phyloP scores from a whole-genome alignment of 2,888 invertebrate genomes.

The Carabus problematicus region DNA sequence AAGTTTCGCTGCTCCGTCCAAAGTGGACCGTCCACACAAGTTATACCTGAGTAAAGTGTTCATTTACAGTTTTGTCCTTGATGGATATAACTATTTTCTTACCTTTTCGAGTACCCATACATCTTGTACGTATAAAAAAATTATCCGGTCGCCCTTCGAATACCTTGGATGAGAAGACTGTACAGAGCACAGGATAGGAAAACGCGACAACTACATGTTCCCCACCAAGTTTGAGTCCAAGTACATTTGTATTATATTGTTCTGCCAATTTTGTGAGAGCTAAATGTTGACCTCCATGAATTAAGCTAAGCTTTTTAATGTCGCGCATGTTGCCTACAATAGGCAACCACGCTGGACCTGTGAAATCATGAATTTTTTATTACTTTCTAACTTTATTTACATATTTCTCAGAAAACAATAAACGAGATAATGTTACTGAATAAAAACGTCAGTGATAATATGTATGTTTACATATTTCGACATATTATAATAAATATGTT shows the following conservation, averaged over 20 bases:
- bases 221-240: constrained; percentile 66
- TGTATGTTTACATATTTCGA: no score
- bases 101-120: constrained; percentile 70
- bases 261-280: constrained; percentile 61
- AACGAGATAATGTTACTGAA: neutral
- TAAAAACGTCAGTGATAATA: no score
- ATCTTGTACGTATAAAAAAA: constrained; percentile 68
- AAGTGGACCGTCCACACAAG: constrained; percentile 64
- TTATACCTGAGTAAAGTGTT: constrained; percentile 60
- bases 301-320: constrained; percentile 54
- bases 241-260: constrained; percentile 61
- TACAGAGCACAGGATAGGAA: constrained; percentile 62
- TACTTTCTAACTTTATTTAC: constrained; percentile 27
- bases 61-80: constrained; percentile 4
- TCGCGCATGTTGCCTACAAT: constrained; percentile 57
- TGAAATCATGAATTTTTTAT: constrained; percentile 29
- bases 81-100: constrained; percentile 9
- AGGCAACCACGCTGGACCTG: constrained; percentile 61
- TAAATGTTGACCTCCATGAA: constrained; percentile 62
- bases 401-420: no score
- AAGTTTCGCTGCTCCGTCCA: constrained; percentile 65
- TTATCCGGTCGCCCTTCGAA: constrained; percentile 72
- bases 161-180: constrained; percentile 66
- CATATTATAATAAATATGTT: no score
- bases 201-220: constrained; percentile 64